A percentile compares a stretch with the other conserved stretches of the same genome.
These are phyloP conservation scores for Penaeus vannamei DNA, from an alignment of 1,140 invertebrate genomes.

Conservation along the genomic window DNA sequence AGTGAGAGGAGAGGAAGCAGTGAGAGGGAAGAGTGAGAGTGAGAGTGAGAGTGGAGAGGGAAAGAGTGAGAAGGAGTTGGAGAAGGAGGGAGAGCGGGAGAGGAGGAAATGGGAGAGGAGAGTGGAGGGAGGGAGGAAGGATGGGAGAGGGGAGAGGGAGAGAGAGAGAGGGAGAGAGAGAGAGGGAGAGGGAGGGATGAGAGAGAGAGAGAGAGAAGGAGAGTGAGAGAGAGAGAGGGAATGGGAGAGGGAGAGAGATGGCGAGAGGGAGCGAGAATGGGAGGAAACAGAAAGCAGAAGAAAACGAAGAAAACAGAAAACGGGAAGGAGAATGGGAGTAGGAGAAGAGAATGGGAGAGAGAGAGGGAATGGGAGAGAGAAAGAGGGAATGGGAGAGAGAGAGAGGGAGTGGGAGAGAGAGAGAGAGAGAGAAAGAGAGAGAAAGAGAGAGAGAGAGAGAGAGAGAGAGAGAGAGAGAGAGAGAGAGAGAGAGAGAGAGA, in stretches of 20 bases:
- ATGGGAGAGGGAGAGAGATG: not conserved
- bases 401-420: too few relatives aligned
- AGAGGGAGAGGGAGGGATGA: not conserved
- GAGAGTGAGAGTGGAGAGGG: not conserved
- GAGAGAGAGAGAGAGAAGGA: not conserved
- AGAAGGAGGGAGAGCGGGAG: not conserved
- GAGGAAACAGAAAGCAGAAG: not conserved
- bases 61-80: too few relatives aligned
- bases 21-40: not conserved
- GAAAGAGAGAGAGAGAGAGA: not conserved
- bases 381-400: too few relatives aligned
- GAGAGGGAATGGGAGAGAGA: not conserved
- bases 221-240: too few relatives aligned
- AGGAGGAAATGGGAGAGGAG: not conserved
- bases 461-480: not conserved
- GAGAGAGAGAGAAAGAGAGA: not conserved
- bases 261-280: not conserved
- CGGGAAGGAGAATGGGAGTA: not conserved
- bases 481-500: not conserved
- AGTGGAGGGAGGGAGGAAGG: not conserved
- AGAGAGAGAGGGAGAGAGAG: not conserved
- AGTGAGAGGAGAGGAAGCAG: not conserved
- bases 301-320: not conserved
- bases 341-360: not conserved
- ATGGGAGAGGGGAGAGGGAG: not conserved